phyloP scores from a whole-genome alignment of 1,140 invertebrate species.

The Macrobrachium rosenbergii region DNA sequence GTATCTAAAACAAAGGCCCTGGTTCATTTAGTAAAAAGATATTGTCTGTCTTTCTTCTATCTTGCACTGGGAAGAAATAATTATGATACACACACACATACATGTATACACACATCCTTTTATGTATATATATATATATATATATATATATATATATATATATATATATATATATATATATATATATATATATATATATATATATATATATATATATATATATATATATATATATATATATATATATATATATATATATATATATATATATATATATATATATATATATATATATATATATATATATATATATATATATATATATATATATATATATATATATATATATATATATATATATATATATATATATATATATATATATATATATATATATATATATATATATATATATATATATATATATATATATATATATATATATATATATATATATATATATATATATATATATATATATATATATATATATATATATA shows the following conservation, averaged over 20 bases:
- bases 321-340: not conserved
- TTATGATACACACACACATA: too few relatives aligned
- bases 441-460: conserved; percentile 17
- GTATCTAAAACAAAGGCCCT: too few relatives aligned
- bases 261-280: not conserved
- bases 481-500: too few relatives aligned
- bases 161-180: conserved; percentile 8
- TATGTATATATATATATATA: not conserved
- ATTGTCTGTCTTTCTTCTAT: too few relatives aligned
- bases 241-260: not conserved
- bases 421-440: conserved; percentile 17
- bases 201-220: conserved; percentile 4
- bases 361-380: not conserved
- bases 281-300: not conserved
- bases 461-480: conserved; percentile 13
- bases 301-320: conserved; percentile 1
- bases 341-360: not conserved
- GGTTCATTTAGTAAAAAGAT: too few relatives aligned
- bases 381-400: not conserved
- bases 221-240: not conserved
- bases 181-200: conserved; percentile 16
- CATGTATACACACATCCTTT: not conserved
- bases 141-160: not conserved
- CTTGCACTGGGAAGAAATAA: too few relatives aligned
- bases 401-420: conserved; percentile 12